These are phyloP conservation scores for Volucella bombylans DNA, from an alignment of 2,888 invertebrate genomes.

Conservation along the genomic window DNA sequence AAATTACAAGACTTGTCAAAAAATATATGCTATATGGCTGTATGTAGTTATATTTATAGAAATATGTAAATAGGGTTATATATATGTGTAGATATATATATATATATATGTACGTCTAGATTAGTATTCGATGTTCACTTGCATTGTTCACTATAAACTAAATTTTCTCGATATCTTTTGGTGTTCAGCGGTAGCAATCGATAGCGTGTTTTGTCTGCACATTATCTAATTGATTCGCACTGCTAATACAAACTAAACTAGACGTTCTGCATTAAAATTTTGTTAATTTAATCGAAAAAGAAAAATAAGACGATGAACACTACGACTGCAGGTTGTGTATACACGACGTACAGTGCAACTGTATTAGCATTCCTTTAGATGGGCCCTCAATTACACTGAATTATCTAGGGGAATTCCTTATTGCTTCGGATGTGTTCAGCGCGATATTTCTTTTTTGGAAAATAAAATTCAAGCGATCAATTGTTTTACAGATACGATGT, in stretches of 20 bases:
- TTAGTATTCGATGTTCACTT: constrained; percentile 71
- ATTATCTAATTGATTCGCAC: constrained; percentile 67
- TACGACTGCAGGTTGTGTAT: constrained; percentile 69
- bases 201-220: constrained; percentile 60
- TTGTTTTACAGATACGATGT: too few relatives aligned
- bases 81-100: constrained; percentile 4
- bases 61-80: constrained; percentile 16
- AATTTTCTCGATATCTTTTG: constrained; percentile 62
- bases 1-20: constrained; percentile 63
- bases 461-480: too few relatives aligned
- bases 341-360: constrained; percentile 67
- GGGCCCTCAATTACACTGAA: constrained; percentile 21
- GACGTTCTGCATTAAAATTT: constrained; percentile 58
- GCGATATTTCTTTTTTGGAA: neutral
- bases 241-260: constrained; percentile 47
- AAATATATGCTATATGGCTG: constrained; percentile 36
- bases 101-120: constrained; percentile 54
- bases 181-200: constrained; percentile 59
- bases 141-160: constrained; percentile 71
- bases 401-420: constrained; percentile 22
- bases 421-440: neutral
- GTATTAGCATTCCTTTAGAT: constrained; percentile 27
- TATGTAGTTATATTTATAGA: constrained; percentile 53
- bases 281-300: constrained; percentile 60
- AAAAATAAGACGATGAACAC: constrained; percentile 63